Percentiles rank a stretch among this genome's conserved stretches.
phyloP scores from a whole-genome alignment of 2,888 invertebrate genomes.

The Tetranychus piercei region DNA sequence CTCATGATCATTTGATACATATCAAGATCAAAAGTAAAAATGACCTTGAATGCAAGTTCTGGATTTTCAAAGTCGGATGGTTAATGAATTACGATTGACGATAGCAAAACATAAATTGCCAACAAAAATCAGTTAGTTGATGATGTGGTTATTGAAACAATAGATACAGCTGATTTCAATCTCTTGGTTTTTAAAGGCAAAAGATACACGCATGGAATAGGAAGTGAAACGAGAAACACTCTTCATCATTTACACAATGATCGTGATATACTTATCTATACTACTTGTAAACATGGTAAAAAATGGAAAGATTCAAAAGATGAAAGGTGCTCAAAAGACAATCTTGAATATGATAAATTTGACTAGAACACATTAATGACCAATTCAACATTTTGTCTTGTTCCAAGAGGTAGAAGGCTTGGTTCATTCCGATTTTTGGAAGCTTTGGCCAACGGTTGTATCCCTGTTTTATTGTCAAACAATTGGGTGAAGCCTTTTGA shows the following conservation, averaged over 20 bases:
- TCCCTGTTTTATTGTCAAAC: conserved; percentile 90
- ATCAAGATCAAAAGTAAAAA: no score
- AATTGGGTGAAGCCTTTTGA: conserved; percentile 90
- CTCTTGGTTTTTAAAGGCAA: conserved; percentile 27
- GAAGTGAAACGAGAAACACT: conserved; percentile 90
- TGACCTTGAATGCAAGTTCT: no score
- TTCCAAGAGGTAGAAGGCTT: conserved; percentile 83
- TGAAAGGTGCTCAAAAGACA: conserved; percentile 87
- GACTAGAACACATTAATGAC: conserved; percentile 84
- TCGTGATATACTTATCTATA: conserved; percentile 76
- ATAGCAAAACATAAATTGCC: no score
- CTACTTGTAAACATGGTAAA: conserved; percentile 94
- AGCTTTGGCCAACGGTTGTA: conserved; percentile 83
- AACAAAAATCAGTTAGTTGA: no score
- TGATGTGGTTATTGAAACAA: conserved; percentile 34
- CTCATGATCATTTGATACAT: no score
- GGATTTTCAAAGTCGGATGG: no score
- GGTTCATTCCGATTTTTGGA: conserved; percentile 95
- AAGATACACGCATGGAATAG: conserved; percentile 91
- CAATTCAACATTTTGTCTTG: conserved; percentile 94
- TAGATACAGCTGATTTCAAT: conserved; percentile 30
- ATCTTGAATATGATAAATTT: conserved; percentile 73
- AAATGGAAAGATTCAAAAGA: conserved; percentile 92
- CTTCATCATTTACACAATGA: conserved; percentile 94
- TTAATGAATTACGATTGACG: no score